phyloP scores from a whole-genome alignment of 1,140 invertebrate genomes.

The Sinella curviseta region DNA sequence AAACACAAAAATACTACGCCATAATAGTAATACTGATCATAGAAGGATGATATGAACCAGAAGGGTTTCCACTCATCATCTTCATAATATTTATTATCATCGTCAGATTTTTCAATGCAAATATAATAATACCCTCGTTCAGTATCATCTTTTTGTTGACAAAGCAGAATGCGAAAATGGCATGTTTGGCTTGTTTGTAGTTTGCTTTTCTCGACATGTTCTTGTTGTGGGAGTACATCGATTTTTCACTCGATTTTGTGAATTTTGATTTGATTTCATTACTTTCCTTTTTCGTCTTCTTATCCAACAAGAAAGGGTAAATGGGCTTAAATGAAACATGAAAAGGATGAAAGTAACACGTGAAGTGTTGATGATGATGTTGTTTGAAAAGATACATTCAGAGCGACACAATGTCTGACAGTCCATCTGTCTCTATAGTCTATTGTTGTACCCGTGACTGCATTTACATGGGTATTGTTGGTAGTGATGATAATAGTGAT shows the following conservation, averaged over 20 bases:
- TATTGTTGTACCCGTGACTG: too few relatives aligned
- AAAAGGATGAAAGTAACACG: too few relatives aligned
- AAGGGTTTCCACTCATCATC: neutral
- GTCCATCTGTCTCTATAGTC: too few relatives aligned
- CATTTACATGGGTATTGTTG: neutral
- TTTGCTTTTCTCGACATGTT: neutral
- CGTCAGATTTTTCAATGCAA: neutral
- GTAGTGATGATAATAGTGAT: neutral
- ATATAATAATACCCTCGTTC: neutral
- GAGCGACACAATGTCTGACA: too few relatives aligned
- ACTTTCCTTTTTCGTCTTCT: too few relatives aligned
- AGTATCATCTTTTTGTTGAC: neutral
- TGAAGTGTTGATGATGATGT: too few relatives aligned
- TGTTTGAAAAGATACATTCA: too few relatives aligned
- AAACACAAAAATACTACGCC: too few relatives aligned
- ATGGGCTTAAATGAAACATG: neutral
- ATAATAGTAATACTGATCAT: too few relatives aligned
- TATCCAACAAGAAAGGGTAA: neutral
- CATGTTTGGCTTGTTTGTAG: neutral
- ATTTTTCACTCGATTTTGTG: neutral
- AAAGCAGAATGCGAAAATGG: neutral
- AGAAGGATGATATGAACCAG: too few relatives aligned
- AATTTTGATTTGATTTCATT: neutral
- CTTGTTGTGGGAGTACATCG: neutral
- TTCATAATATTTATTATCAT: neutral